phyloP scores from a whole-genome alignment of 2,113 vertebrate genomes.

The Tringa solitaria region DNA sequence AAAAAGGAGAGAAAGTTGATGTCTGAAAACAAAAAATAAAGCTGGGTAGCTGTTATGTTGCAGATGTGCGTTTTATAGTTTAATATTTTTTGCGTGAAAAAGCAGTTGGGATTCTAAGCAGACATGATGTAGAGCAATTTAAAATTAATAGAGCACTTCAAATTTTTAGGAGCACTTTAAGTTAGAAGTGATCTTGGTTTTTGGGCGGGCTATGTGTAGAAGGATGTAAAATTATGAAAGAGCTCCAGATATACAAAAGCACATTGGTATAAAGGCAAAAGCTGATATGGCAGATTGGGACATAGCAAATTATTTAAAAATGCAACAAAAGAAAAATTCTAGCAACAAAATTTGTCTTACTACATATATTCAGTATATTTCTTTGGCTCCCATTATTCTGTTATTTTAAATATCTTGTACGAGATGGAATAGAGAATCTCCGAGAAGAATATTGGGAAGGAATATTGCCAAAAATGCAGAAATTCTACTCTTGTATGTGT shows the following conservation, averaged over 20 bases:
- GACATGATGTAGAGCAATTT: conserved; percentile 51
- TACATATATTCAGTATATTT: neutral
- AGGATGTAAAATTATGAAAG: conserved; percentile 20
- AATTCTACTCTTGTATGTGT: neutral
- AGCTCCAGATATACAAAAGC: neutral
- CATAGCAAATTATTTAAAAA: neutral
- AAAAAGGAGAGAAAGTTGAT: neutral
- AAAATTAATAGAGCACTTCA: conserved; percentile 61
- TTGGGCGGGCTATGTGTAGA: neutral
- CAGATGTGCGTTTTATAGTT: conserved; percentile 42
- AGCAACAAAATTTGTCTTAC: neutral
- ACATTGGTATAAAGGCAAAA: neutral
- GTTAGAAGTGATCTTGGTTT: conserved; percentile 41
- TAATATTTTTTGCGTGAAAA: neutral
- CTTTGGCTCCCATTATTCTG: neutral
- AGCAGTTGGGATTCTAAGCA: conserved; percentile 48
- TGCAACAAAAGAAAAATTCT: neutral
- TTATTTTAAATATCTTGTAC: fast-evolving
- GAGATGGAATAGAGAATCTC: neutral
- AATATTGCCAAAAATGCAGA: neutral
- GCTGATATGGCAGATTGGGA: neutral
- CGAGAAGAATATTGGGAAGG: neutral
- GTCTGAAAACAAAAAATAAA: neutral
- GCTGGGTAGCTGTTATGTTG: neutral
- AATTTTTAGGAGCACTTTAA: conserved; percentile 56